These are phyloP conservation scores for Rhyacichthys aspro DNA, from an alignment of 2,797 vertebrate species.

Conservation along the genomic window DNA sequence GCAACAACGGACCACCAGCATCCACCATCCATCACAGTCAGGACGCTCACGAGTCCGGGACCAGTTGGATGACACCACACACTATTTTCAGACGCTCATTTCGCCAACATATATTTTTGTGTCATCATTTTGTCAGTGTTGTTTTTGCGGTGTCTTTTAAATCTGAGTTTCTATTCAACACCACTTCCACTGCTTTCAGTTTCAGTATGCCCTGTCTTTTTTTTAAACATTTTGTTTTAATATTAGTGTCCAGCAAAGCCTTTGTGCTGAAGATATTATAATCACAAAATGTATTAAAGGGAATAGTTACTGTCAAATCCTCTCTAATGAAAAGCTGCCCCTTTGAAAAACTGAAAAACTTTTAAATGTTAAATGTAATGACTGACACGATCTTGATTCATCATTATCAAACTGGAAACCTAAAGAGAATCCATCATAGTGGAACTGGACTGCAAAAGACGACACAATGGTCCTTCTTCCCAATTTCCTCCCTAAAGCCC, in stretches of 20 bases:
- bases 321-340: too few relatives aligned
- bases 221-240: neutral
- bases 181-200: neutral
- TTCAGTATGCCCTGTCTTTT: too few relatives aligned
- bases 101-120: slow-evolving; percentile 37
- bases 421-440: neutral
- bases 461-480: slow-evolving; percentile 44
- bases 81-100: slow-evolving; percentile 50
- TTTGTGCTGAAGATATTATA: too few relatives aligned
- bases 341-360: neutral
- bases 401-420: neutral
- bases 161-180: neutral
- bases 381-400: neutral
- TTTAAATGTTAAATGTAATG: neutral
- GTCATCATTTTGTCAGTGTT: slow-evolving; percentile 14
- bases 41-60: slow-evolving; percentile 60
- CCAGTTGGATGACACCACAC: slow-evolving; percentile 40
- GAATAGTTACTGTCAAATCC: too few relatives aligned
- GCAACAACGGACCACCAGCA: slow-evolving; percentile 77
- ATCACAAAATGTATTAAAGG: too few relatives aligned
- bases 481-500: slow-evolving; percentile 51
- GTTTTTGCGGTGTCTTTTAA: slow-evolving; percentile 14
- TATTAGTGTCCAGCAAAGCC: neutral
- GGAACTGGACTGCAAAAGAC: slow-evolving; percentile 10
- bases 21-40: slow-evolving; percentile 73